Evolutionary conservation across 2,113 vertebrate genomes (phyloP), one percentile per base, ranked within the genome.

Genomic region (Alexandromys fortis): DNA sequence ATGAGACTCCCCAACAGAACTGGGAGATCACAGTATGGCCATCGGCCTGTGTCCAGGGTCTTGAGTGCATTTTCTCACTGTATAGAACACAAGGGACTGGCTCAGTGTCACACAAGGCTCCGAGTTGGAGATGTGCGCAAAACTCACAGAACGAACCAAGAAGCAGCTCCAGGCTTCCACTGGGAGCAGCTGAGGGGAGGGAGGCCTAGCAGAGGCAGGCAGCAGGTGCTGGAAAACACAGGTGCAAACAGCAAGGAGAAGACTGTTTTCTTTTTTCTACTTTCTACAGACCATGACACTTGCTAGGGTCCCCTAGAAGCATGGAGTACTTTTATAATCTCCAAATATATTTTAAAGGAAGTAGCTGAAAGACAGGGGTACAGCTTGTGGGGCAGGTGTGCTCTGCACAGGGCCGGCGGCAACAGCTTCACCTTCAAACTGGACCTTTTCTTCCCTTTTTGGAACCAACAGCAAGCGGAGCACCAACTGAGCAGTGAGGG

Each of bases 61-160:
- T 0, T 0, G 1, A 3, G 42, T 61, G 42, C 42, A 19, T 42
- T 58, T 90, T 30, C 35, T 30, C 13, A 63, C 13, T 42, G 55
- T 61, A 63, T 28, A 73, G 68, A 52, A 45, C 86, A 70, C 8
- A 14, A 42, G 70, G 6, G 30, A 1, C 26, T 1, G 21, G 13
- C 21, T 21, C 19, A 1, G 45, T 0, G 3, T 45, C 63, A 33
- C 7, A 10, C 30, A 14, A 13, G 82, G 86, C n/a, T 61, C 17
- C 22, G 24, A 28, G n/a, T n/a, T 93, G 81, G 76, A 35, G 38
- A 49, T 35, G 24, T 8, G 61, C n/a, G 30, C 9, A 52, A 45
- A 68, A n/a, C 19, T 47, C 30, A 33, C 12, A 63, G 58, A 94
- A 30, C 21, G 26, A 65, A 38, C 21, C 7, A 45, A 63, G 49